Evolutionary conservation across 2,797 vertebrate genomes (phyloP).

Genomic region (Eremophila alpestris): DNA sequence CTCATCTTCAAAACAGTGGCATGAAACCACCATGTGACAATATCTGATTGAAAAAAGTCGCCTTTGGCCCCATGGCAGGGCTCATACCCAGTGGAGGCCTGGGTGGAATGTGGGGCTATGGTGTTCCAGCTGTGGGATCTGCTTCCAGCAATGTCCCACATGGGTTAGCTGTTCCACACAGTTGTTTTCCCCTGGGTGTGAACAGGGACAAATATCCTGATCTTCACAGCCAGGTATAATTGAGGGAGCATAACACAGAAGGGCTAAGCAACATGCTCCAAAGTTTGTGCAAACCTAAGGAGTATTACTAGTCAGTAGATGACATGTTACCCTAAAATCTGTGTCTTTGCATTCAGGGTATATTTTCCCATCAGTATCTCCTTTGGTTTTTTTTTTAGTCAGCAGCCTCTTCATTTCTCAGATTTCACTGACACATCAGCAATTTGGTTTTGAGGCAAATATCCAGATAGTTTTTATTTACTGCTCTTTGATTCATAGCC

Average conservation of each 20-base stretch:
- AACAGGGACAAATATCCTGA: background rate
- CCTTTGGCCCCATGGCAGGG: background rate
- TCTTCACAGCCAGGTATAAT: background rate
- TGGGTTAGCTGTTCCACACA: background rate
- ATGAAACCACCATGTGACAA: background rate
- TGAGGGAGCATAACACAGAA: background rate
- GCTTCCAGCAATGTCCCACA: background rate
- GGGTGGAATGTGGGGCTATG: rapidly evolving
- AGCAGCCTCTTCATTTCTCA: background rate
- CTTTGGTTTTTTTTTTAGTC: background rate
- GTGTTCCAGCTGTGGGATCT: background rate
- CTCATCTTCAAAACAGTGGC: background rate
- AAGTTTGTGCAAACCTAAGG: background rate
- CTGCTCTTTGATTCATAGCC: slow-evolving; percentile 9
- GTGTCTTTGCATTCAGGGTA: background rate
- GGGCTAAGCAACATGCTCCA: background rate
- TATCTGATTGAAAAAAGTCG: background rate
- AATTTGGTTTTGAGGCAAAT: slow-evolving; percentile 5
- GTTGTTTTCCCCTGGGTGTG: background rate
- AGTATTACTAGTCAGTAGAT: background rate
- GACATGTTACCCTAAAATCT: background rate
- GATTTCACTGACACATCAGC: background rate
- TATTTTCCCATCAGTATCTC: background rate
- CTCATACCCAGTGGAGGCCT: background rate
- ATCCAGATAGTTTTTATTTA: background rate